Percentiles rank a stretch among this genome's conserved stretches.
Evolutionary conservation across 2,797 vertebrate genomes (phyloP).

Genomic region (Microctenopoma lineatum): DNA sequence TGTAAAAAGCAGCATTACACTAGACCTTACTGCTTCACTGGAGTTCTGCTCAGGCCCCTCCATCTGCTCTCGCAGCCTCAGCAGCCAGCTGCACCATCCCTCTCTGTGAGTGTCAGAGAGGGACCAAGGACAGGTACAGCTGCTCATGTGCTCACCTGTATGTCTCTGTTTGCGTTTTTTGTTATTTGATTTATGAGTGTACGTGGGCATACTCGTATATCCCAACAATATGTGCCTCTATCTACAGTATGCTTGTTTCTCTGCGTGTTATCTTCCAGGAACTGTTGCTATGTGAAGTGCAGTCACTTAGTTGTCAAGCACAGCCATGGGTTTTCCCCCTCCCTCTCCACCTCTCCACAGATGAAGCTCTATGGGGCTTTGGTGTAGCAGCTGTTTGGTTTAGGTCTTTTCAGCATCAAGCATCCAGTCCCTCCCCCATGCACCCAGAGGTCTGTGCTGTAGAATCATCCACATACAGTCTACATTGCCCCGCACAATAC

Average conservation of each 20-base stretch:
- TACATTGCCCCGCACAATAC: slow-evolving; percentile 79
- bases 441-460: slow-evolving; percentile 68
- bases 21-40: slow-evolving; percentile 63
- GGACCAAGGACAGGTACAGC: slow-evolving; percentile 13
- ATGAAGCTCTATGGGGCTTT: slow-evolving; percentile 81
- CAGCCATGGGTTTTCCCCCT: slow-evolving; percentile 59
- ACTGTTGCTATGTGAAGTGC: slow-evolving; percentile 83
- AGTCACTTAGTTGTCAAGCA: slow-evolving; percentile 84
- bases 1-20: slow-evolving; percentile 64
- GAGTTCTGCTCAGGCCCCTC: slow-evolving; percentile 71
- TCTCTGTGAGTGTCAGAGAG: slow-evolving; percentile 5
- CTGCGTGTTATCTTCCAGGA: slow-evolving; percentile 68
- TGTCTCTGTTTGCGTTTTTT: slow-evolving; percentile 35
- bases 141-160: slow-evolving; percentile 12
- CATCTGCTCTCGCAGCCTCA: slow-evolving; percentile 72
- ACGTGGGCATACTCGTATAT: slow-evolving; percentile 34
- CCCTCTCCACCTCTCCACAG: slow-evolving; percentile 70
- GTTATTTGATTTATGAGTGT: slow-evolving; percentile 55
- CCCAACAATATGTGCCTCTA: slow-evolving; percentile 45
- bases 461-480: slow-evolving; percentile 79
- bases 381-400: slow-evolving; percentile 82
- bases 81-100: slow-evolving; percentile 73
- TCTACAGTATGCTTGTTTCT: slow-evolving; percentile 57
- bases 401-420: slow-evolving; percentile 81
- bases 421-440: slow-evolving; percentile 72